Evolutionary conservation across 2,113 vertebrate genomes (phyloP).

Genomic region (Thomomys bottae): DNA sequence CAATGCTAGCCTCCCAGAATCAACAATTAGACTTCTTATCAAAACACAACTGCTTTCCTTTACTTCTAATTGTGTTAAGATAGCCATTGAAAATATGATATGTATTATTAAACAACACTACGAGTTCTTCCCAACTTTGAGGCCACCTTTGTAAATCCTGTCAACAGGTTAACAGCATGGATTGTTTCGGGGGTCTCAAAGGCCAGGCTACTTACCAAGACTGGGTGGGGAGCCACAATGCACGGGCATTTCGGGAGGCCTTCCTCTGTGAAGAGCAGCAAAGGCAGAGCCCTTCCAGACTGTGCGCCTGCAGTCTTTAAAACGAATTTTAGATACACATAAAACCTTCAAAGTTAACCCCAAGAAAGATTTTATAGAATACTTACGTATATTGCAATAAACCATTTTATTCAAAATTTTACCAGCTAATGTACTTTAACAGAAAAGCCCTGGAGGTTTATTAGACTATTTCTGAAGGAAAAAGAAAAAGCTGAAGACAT

Average conservation of each 20-base stretch:
- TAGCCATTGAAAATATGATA: background rate
- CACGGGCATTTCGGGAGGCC: slow-evolving; percentile 96
- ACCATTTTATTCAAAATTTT: slow-evolving; percentile 79
- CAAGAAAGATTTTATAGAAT: slow-evolving; percentile 77
- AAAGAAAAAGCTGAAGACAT: slow-evolving; percentile 51
- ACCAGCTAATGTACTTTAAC: slow-evolving; percentile 77
- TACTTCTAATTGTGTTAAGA: background rate
- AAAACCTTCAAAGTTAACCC: slow-evolving; percentile 67
- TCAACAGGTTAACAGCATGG: background rate
- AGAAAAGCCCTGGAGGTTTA: slow-evolving; percentile 75
- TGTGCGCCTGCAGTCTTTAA: slow-evolving; percentile 91
- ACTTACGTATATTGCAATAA: slow-evolving; percentile 79
- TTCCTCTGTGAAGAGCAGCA: slow-evolving; percentile 96
- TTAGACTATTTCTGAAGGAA: slow-evolving; percentile 73
- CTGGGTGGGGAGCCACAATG: slow-evolving; percentile 89
- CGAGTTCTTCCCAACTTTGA: background rate
- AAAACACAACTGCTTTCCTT: background rate
- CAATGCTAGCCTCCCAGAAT: background rate
- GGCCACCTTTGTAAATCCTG: background rate
- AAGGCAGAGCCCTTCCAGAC: slow-evolving; percentile 93
- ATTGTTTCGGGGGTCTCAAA: background rate
- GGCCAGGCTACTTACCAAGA: slow-evolving; percentile 86
- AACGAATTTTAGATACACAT: slow-evolving; percentile 73
- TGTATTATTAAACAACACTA: background rate
- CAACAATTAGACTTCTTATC: background rate